Percentiles rank a stretch among this genome's conserved stretches.
Evolutionary conservation across 2,113 vertebrate species (phyloP).

Genomic region (Sus scrofa): T2T-Sscrofa CM000830.6:88148501-88149000

Average conservation of each 20-base stretch:
- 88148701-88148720: too few relatives aligned
- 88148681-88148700: too few relatives aligned
- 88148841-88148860: neutral
- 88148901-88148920: neutral
- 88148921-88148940: slow-evolving; percentile 16
- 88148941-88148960: neutral
- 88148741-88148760: neutral
- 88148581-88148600: too few relatives aligned
- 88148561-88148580: too few relatives aligned
- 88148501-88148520: too few relatives aligned
- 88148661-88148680: too few relatives aligned
- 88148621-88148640: too few relatives aligned
- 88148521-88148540: too few relatives aligned
- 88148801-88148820: neutral
- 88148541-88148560: too few relatives aligned
- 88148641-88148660: too few relatives aligned
- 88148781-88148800: neutral
- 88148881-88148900: neutral
- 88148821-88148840: neutral
- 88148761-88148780: neutral
- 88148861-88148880: neutral
- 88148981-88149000: slow-evolving; percentile 11
- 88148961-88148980: slow-evolving; percentile 14
- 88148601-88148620: too few relatives aligned
- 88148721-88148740: neutral